A percentile compares a stretch with the other conserved stretches of the same genome.
phyloP scores from a whole-genome alignment of 1,140 invertebrate genomes.

The Centruroides vittatus region DNA sequence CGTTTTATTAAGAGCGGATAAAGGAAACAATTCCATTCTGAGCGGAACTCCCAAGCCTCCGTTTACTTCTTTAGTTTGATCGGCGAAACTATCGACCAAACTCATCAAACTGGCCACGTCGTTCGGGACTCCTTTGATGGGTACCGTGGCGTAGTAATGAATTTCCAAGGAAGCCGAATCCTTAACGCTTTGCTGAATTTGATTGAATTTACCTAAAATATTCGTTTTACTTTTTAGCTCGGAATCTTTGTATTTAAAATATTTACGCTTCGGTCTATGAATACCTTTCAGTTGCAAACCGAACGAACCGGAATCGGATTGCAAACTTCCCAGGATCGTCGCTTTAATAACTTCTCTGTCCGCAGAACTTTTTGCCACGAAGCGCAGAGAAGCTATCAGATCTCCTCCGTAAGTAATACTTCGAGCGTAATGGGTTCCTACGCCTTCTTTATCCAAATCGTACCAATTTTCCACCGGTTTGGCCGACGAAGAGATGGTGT shows the following conservation, averaged over 20 bases:
- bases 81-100: conserved; percentile 10
- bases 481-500: conserved; percentile 8
- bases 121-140: conserved; percentile 11
- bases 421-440: conserved; percentile 12
- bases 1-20: conserved; percentile 4
- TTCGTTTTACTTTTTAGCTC: background rate
- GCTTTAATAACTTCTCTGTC: conserved; percentile 11
- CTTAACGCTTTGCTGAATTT: conserved; percentile 6
- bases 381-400: conserved; percentile 11
- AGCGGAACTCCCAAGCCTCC: conserved; percentile 9
- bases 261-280: too few relatives aligned
- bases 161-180: conserved; percentile 9
- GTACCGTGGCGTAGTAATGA: conserved; percentile 12
- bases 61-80: conserved; percentile 11
- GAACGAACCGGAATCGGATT: conserved; percentile 8
- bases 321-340: conserved; percentile 3
- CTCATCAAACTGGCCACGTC: conserved; percentile 11
- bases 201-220: conserved; percentile 9
- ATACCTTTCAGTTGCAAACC: conserved; percentile 8
- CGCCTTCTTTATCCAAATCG: background rate
- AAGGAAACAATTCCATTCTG: conserved; percentile 13
- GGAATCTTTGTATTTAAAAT: too few relatives aligned
- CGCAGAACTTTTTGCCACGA: conserved; percentile 6
- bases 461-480: conserved; percentile 2
- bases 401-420: conserved; percentile 14